phyloP scores from a whole-genome alignment of 53 echinoderm and acorn worm genomes.

The Astropecten irregularis region DNA sequence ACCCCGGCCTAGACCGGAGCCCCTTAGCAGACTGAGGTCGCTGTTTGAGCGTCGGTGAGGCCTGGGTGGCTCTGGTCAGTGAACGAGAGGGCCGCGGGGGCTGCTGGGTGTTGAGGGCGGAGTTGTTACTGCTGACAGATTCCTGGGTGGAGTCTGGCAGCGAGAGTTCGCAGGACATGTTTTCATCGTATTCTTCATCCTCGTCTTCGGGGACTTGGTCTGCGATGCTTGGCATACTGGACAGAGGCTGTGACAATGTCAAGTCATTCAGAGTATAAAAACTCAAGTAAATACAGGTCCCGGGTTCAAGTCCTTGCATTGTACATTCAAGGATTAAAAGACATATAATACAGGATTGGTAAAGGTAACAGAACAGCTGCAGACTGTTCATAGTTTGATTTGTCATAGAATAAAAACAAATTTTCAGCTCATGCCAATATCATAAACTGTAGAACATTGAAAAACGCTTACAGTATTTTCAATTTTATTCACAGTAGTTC shows the following conservation, averaged over 20 bases:
- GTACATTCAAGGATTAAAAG: too few species aligned
- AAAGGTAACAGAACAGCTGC: too few species aligned
- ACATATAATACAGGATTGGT: too few species aligned
- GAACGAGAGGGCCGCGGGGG: constrained; percentile 3
- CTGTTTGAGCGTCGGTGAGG: constrained; percentile 52
- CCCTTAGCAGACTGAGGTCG: constrained; percentile 84
- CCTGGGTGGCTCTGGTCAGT: constrained; percentile 40
- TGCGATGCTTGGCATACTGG: constrained; percentile 85
- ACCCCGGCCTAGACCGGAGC: constrained; percentile 65
- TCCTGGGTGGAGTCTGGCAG: constrained; percentile 48
- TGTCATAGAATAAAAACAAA: too few species aligned
- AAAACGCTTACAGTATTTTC: too few species aligned
- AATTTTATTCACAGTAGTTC: too few species aligned
- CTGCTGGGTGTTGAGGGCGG: neutral
- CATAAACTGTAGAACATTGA: too few species aligned
- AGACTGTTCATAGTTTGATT: too few species aligned
- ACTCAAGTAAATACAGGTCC: too few species aligned
- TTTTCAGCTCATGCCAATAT: too few species aligned
- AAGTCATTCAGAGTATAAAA: too few species aligned
- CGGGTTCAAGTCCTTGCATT: too few species aligned
- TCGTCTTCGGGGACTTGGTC: constrained; percentile 64
- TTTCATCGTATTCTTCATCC: constrained; percentile 45
- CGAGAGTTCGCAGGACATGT: constrained; percentile 52
- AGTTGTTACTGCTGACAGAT: constrained; percentile 28
- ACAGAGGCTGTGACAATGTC: constrained; percentile 81